Percentiles rank a stretch among this genome's conserved stretches.
Conservation (phyloP, 2,888 invertebrate genomes). For the Bellardia bayeri region DNA sequence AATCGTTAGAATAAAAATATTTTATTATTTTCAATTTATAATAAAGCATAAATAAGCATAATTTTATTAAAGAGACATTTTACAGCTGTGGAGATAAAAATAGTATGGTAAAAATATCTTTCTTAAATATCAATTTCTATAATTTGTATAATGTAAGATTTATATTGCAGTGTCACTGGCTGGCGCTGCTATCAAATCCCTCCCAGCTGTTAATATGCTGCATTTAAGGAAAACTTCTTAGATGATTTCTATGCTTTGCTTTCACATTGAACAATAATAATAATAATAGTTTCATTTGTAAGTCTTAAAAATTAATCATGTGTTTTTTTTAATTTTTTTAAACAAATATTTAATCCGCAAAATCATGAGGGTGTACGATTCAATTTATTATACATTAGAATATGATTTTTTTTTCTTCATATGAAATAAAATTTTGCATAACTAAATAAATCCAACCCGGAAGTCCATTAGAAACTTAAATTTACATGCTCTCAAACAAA, state of each 20-base stretch:
- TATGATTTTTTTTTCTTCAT: slow-evolving; percentile 19
- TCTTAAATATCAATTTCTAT: too few species aligned
- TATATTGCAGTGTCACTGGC: neutral
- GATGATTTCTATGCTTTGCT: neutral
- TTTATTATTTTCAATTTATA: slow-evolving; percentile 69
- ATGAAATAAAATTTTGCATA: slow-evolving; percentile 47
- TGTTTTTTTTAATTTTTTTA: neutral
- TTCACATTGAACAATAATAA: slow-evolving; percentile 18
- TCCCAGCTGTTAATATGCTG: neutral
- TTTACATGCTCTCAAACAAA: slow-evolving; percentile 22
- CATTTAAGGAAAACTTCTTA: neutral
- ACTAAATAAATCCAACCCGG: slow-evolving; percentile 51
- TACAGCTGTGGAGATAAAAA: neutral
- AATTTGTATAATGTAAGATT: neutral
- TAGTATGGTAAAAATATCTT: neutral
- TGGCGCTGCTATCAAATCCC: neutral
- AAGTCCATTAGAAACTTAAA: slow-evolving; percentile 63
- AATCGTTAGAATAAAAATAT: slow-evolving; percentile 46
- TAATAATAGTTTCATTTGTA: neutral
- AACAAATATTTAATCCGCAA: slow-evolving; percentile 9
- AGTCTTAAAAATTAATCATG: neutral
- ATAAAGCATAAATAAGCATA: slow-evolving; percentile 65
- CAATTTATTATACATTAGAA: slow-evolving; percentile 48
- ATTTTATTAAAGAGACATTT: neutral
- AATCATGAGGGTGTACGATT: slow-evolving; percentile 65